A percentile compares a stretch with the other conserved stretches of the same genome.
phyloP scores from a whole-genome alignment of 2,113 vertebrate genomes.

The Apodemus sylvaticus region DNA sequence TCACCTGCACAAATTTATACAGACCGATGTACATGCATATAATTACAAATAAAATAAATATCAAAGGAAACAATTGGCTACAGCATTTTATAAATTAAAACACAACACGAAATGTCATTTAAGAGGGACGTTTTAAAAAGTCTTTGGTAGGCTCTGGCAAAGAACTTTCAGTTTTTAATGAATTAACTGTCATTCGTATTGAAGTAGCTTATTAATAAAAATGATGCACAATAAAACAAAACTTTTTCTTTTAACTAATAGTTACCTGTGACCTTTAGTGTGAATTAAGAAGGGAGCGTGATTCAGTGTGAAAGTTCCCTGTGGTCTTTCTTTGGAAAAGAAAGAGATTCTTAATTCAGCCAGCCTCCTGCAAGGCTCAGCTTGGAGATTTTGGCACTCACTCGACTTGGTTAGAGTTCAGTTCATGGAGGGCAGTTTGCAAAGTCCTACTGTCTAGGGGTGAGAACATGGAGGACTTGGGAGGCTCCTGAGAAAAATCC shows the following conservation, averaged over 20 bases:
- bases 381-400: not conserved
- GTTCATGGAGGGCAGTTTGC: slow-evolving; percentile 1
- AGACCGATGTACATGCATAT: not conserved
- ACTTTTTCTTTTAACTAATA: slow-evolving; percentile 26
- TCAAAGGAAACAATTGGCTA: not conserved
- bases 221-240: not conserved
- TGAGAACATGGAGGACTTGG: not conserved
- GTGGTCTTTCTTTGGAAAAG: not conserved
- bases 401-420: not conserved
- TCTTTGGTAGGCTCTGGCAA: not conserved
- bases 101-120: not conserved
- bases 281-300: not conserved
- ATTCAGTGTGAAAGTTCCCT: not conserved
- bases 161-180: slow-evolving; percentile 10
- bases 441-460: not conserved
- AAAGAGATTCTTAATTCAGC: not conserved
- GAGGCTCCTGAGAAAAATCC: not conserved
- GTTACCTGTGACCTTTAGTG: not conserved
- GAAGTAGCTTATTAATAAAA: slow-evolving; percentile 20
- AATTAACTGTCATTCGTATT: not conserved
- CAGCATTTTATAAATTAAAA: not conserved
- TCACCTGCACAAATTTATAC: not conserved
- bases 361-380: not conserved
- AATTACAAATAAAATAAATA: not conserved
- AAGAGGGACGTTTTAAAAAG: not conserved